These are phyloP conservation scores for Catonia carolina DNA, from an alignment of 2,888 invertebrate species.

Conservation along the genomic window DNA sequence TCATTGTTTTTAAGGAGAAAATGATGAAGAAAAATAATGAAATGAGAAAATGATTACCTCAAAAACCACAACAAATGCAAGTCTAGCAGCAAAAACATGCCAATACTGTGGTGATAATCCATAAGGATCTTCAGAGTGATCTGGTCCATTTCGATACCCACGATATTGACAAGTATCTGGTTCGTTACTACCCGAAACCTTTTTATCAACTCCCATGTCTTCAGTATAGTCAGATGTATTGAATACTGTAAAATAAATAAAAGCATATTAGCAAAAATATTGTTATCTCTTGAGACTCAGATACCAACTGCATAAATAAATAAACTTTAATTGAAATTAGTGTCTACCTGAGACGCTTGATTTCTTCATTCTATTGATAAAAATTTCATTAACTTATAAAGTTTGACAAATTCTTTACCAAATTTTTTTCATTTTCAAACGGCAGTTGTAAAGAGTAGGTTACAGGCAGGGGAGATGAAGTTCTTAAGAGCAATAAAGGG, in stretches of 20 bases:
- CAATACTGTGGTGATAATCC: constrained; percentile 79
- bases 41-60: constrained; percentile 45
- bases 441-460: too few species aligned
- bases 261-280: background rate
- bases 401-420: too few species aligned
- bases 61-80: constrained; percentile 62
- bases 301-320: background rate
- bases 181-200: constrained; percentile 49
- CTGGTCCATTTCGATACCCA: constrained; percentile 68
- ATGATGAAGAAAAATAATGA: too few species aligned
- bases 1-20: too few species aligned
- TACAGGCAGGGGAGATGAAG: too few species aligned
- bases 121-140: constrained; percentile 58
- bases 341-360: too few species aligned
- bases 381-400: too few species aligned
- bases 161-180: constrained; percentile 68
- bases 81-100: constrained; percentile 58
- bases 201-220: constrained; percentile 64
- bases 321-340: background rate
- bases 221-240: constrained; percentile 74
- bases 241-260: constrained; percentile 51
- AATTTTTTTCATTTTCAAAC: too few species aligned
- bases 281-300: background rate
- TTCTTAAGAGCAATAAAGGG: too few species aligned
- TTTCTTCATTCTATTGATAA: too few species aligned